phyloP scores from a whole-genome alignment of 1,140 invertebrate species.

The Cepaea nemoralis region DNA sequence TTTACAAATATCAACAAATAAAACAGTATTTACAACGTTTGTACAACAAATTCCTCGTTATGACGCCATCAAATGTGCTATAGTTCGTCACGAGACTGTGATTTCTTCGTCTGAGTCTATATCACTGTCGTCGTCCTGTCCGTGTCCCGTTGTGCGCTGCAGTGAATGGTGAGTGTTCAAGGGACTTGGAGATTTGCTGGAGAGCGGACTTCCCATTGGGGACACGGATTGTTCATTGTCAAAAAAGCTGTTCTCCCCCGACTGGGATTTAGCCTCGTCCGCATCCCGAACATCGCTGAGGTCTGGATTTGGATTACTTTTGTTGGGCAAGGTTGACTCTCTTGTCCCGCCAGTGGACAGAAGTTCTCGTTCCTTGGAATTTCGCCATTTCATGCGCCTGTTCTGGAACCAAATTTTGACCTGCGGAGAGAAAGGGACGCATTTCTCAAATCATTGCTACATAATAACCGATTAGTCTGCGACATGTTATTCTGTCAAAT shows the following conservation, averaged over 20 bases:
- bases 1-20: neutral
- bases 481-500: too few relatives aligned
- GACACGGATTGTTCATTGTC: constrained; percentile 40
- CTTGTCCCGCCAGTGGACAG: constrained; percentile 90
- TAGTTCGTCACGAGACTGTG: constrained; percentile 55
- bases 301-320: constrained; percentile 96
- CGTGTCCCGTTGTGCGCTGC: constrained; percentile 26
- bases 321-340: constrained; percentile 94
- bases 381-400: constrained; percentile 78
- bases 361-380: constrained; percentile 95
- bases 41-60: neutral
- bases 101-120: constrained; percentile 62
- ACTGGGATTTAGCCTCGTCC: constrained; percentile 41
- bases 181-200: constrained; percentile 47
- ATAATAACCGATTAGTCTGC: too few relatives aligned
- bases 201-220: constrained; percentile 47
- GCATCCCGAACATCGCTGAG: constrained; percentile 84
- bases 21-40: constrained; percentile 9
- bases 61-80: neutral
- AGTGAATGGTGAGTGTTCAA: constrained; percentile 23
- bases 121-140: constrained; percentile 46
- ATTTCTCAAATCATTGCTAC: too few relatives aligned
- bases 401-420: constrained; percentile 74
- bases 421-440: constrained; percentile 48
- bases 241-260: constrained; percentile 41